A percentile compares a stretch with the other conserved stretches of the same genome.
These are phyloP conservation scores for Chaetorhynchus papuensis DNA, from an alignment of 2,113 vertebrate species.

Conservation along the genomic window DNA sequence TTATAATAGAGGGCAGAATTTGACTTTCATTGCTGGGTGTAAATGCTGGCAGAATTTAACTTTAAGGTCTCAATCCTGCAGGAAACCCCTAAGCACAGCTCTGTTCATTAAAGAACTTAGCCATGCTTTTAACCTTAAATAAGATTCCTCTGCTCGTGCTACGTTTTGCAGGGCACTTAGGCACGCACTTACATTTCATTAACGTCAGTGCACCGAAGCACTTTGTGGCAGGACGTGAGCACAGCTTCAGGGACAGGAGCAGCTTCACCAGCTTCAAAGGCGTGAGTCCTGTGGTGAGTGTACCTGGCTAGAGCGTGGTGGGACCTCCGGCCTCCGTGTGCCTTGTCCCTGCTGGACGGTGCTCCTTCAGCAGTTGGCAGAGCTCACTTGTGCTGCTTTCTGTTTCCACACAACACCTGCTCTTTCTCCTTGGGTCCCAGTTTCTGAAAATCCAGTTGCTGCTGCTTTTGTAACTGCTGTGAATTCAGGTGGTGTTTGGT, in stretches of 20 bases:
- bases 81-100: conserved; percentile 18
- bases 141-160: background rate
- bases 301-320: background rate
- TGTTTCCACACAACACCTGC: background rate
- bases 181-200: background rate
- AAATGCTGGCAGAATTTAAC: conserved; percentile 44
- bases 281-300: rapidly evolving
- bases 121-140: conserved; percentile 43
- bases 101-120: conserved; percentile 21
- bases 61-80: conserved; percentile 28
- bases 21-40: conserved; percentile 53
- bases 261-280: background rate
- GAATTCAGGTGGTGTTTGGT: background rate
- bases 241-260: background rate
- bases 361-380: background rate
- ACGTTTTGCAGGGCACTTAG: background rate
- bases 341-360: rapidly evolving
- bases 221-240: background rate
- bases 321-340: background rate
- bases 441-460: background rate
- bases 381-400: background rate
- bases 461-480: background rate
- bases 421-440: background rate
- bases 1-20: conserved; percentile 64
- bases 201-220: background rate